These are phyloP conservation scores for Suillia variegata DNA, from an alignment of 2,888 invertebrate genomes.

Conservation along the genomic window DNA sequence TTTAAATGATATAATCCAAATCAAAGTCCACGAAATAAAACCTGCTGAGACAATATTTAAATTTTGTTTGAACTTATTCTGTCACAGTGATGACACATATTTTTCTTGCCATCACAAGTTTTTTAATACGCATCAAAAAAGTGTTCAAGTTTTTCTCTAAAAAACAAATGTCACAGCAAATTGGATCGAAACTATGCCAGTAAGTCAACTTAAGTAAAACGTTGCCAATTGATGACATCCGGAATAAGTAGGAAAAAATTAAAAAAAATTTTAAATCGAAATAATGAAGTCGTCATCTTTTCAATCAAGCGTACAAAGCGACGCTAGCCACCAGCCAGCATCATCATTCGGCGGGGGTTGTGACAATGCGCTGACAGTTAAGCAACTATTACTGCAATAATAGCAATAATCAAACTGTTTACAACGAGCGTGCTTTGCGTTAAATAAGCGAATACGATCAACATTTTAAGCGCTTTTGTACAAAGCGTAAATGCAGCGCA, in stretches of 20 bases:
- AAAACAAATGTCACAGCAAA: too few species aligned
- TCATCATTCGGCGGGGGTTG: background rate
- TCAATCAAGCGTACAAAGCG: background rate
- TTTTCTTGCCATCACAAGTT: too few species aligned
- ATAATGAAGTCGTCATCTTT: too few species aligned
- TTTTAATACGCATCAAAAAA: too few species aligned
- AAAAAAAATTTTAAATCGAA: background rate
- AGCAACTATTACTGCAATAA: background rate
- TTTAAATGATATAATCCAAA: too few species aligned
- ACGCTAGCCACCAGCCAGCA: background rate
- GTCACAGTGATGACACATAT: too few species aligned
- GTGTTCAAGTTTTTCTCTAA: too few species aligned
- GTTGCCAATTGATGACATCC: background rate
- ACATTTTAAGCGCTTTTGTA: background rate
- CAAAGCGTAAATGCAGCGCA: background rate
- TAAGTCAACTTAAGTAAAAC: background rate
- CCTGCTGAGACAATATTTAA: too few species aligned
- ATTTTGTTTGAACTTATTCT: too few species aligned
- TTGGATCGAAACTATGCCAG: too few species aligned
- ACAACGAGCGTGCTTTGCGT: background rate
- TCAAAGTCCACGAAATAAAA: too few species aligned
- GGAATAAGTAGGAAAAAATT: background rate
- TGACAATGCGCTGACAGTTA: background rate
- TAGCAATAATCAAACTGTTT: slow-evolving; percentile 4
- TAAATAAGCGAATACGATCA: background rate